A percentile compares a stretch with the other conserved stretches of the same genome.
Evolutionary conservation across 2,113 vertebrate genomes (phyloP).

Genomic region (Etia nguti): DNA sequence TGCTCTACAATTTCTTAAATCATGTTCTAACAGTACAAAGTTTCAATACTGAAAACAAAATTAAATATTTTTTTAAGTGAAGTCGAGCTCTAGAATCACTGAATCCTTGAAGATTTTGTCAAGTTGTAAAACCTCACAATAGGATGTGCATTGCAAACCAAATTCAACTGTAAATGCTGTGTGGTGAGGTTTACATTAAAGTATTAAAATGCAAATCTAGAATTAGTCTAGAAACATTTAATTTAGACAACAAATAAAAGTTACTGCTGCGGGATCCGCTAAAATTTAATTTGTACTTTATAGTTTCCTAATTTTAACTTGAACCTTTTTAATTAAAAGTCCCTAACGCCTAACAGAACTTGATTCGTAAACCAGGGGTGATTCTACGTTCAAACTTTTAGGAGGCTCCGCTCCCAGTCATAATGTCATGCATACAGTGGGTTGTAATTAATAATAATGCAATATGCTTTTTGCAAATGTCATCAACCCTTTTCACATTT

Average conservation of each 20-base stretch:
- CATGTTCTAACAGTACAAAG: neutral
- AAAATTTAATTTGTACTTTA: neutral
- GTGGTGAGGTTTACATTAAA: neutral
- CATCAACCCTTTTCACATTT: neutral
- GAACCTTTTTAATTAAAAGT: neutral
- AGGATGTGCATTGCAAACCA: neutral
- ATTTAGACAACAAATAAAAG: neutral
- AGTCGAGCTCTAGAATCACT: neutral
- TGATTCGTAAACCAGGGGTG: neutral
- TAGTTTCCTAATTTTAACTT: neutral
- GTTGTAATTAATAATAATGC: neutral
- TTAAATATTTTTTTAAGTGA: neutral
- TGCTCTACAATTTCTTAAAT: neutral
- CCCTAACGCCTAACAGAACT: neutral
- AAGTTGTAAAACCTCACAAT: neutral
- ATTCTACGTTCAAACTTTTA: neutral
- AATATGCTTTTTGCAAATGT: neutral
- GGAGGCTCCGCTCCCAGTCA: neutral
- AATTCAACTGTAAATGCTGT: neutral
- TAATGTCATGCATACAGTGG: neutral
- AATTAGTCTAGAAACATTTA: neutral
- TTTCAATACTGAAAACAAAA: neutral
- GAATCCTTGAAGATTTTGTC: neutral
- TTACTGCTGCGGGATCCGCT: neutral
- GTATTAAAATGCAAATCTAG: neutral